Conservation (phyloP, 2,888 invertebrate species). For the Oxycera nigricornis region DNA sequence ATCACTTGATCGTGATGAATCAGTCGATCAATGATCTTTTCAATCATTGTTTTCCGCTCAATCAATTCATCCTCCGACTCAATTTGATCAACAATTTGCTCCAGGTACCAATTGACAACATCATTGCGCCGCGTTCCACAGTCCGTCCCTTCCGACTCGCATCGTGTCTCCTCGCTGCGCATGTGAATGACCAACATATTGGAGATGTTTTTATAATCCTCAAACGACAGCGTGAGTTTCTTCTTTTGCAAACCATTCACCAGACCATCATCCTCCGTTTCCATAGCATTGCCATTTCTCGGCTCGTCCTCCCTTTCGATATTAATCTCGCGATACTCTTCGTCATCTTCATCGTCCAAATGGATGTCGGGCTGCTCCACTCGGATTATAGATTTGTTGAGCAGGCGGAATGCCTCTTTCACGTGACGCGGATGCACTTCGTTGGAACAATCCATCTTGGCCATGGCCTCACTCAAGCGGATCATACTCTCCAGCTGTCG, state of each 20-base stretch:
- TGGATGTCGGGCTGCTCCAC: conserved; percentile 98
- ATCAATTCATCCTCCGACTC: conserved; percentile 91
- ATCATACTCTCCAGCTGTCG: conserved; percentile 95
- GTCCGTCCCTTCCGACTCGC: conserved; percentile 69
- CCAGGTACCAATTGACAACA: conserved; percentile 92
- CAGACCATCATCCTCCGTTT: conserved; percentile 44
- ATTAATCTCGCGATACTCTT: conserved; percentile 57
- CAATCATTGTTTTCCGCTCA: conserved; percentile 86
- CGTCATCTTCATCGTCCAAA: conserved; percentile 79
- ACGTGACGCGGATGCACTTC: conserved; percentile 89
- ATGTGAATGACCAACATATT: conserved; percentile 91
- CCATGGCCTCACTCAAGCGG: conserved; percentile 94
- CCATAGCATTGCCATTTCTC: conserved; percentile 38
- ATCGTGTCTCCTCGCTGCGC: conserved; percentile 80
- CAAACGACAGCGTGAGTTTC: conserved; percentile 84
- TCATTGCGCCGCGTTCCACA: conserved; percentile 78
- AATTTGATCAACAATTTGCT: conserved; percentile 84
- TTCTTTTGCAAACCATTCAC: conserved; percentile 65
- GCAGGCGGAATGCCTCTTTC: conserved; percentile 84
- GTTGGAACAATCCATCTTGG: conserved; percentile 93
- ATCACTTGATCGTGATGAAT: conserved; percentile 71
- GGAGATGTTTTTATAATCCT: conserved; percentile 91
- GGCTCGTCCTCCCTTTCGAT: conserved; percentile 64
- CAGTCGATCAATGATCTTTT: conserved; percentile 92
- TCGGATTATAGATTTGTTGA: conserved; percentile 96